phyloP scores from a whole-genome alignment of 2,113 vertebrate species.

The Sinocyclocheilus maitianheensis region DNA sequence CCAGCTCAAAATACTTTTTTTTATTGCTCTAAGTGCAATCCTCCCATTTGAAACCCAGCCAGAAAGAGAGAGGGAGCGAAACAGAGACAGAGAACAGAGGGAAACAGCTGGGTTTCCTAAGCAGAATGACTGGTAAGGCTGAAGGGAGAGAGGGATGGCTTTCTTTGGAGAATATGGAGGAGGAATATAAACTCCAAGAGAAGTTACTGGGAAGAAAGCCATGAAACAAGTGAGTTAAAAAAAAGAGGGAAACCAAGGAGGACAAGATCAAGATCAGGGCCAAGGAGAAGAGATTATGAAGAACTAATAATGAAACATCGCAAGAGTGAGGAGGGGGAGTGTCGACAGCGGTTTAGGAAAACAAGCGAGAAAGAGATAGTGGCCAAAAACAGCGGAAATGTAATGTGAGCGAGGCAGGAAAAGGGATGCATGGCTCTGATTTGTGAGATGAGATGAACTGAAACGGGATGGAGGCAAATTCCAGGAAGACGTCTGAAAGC shows the following conservation, averaged over 20 bases:
- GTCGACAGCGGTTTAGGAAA: slow-evolving; percentile 78
- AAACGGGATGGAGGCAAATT: slow-evolving; percentile 48
- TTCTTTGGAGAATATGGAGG: slow-evolving; percentile 66
- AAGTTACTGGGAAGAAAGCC: slow-evolving; percentile 77
- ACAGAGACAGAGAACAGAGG: slow-evolving; percentile 69
- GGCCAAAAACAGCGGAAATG: slow-evolving; percentile 59
- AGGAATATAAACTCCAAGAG: slow-evolving; percentile 67
- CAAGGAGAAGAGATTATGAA: slow-evolving; percentile 80
- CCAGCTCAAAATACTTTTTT: slow-evolving; percentile 69
- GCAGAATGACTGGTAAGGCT: slow-evolving; percentile 58
- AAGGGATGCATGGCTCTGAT: slow-evolving; percentile 60
- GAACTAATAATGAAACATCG: slow-evolving; percentile 79
- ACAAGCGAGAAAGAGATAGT: slow-evolving; percentile 80
- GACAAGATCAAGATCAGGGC: slow-evolving; percentile 53
- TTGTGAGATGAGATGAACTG: slow-evolving; percentile 60
- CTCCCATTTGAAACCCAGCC: slow-evolving; percentile 68
- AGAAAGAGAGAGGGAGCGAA: slow-evolving; percentile 61
- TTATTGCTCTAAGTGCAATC: slow-evolving; percentile 75
- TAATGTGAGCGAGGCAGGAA: slow-evolving; percentile 53
- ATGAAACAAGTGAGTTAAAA: slow-evolving; percentile 57
- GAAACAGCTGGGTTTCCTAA: slow-evolving; percentile 89
- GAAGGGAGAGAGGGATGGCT: slow-evolving; percentile 56
- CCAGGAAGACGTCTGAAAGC: slow-evolving; percentile 52
- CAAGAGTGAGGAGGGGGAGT: slow-evolving; percentile 33
- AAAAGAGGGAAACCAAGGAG: slow-evolving; percentile 54